Base-by-base conservation (phyloP, 1,140 invertebrate genomes). In the Pseudomyrmex gracilis region DNA sequence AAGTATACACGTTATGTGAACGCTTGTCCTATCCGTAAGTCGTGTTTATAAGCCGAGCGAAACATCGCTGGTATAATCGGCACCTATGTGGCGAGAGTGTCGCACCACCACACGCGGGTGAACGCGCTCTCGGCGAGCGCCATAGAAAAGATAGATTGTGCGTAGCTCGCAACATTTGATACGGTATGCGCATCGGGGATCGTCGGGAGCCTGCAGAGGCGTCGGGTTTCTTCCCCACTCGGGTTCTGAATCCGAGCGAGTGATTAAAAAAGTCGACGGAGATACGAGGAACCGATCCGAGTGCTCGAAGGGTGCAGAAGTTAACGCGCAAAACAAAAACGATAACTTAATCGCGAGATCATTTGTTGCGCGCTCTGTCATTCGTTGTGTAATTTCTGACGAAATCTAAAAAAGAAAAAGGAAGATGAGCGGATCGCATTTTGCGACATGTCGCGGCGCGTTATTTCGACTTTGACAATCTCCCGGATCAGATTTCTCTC, bases 181-280 rank as follows among this genome's bases (percentile, higher is more conserved):
- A 90, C 89, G 85, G 86, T 90, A 86, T 77, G 90, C 89, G 87
- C 88, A 86, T 85, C 80, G 85, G 82, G 87, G 85, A 89, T 89
- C 85, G 84, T 71, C 85, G 87, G 90, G 83, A 91, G 88, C 83
- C 82, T 91, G 91, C 93, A 93, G 92, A 93, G 92, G 92, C 92
- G 93, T 93, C 87, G 80, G 89, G 89, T 89, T 92, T 93, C 91
- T 87, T 89, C 90, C 86, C 89, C 86, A 51, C 63, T 83, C 57
- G 83, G 73, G 82, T 85, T 82, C 61, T 58, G 47, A 63, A 84
- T 70, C 87, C 34, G 74, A 82, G 76, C 51, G 76, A n/a, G 1
- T 60, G 76, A 80, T 80, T 80, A 71, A 80, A 71, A 71, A 70
- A 80, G 43, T 58, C 53, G 9, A 49, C 34, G 12, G 43, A 15